phyloP scores from a whole-genome alignment of 2,888 invertebrate species.

The Orthosia cruda region DNA sequence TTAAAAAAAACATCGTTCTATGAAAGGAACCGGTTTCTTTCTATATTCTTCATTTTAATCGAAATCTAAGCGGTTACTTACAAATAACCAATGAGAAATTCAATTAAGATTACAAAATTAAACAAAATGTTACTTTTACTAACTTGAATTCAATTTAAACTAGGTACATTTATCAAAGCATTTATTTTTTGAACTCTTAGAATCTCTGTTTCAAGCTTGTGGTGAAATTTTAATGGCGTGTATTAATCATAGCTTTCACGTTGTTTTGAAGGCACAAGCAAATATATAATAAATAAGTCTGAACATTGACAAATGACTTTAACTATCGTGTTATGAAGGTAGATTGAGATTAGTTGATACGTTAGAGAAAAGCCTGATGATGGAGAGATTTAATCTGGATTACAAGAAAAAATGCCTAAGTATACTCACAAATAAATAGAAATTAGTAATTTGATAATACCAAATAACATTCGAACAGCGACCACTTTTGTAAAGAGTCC shows the following conservation, averaged over 20 bases:
- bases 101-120: not conserved
- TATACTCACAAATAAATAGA: no score
- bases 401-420: no score
- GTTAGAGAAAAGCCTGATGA: not conserved
- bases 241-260: slow-evolving; percentile 58
- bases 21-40: not conserved
- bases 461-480: no score
- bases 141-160: no score
- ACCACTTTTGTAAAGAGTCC: no score
- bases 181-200: not conserved
- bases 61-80: not conserved
- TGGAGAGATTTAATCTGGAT: no score
- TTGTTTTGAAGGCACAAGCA: slow-evolving; percentile 30
- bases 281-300: slow-evolving; percentile 34
- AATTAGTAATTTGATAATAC: no score
- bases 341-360: slow-evolving; percentile 4
- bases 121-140: no score
- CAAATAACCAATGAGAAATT: not conserved
- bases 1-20: not conserved
- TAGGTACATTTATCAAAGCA: not conserved
- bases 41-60: not conserved
- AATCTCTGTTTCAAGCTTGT: not conserved
- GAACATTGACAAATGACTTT: slow-evolving; percentile 46
- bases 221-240: slow-evolving; percentile 23
- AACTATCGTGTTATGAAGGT: slow-evolving; percentile 2